Evolutionary conservation across 2,888 invertebrate genomes (phyloP), one percentile per base, ranked within the genome.

Genomic region (Cerceris rybyensis): DNA sequence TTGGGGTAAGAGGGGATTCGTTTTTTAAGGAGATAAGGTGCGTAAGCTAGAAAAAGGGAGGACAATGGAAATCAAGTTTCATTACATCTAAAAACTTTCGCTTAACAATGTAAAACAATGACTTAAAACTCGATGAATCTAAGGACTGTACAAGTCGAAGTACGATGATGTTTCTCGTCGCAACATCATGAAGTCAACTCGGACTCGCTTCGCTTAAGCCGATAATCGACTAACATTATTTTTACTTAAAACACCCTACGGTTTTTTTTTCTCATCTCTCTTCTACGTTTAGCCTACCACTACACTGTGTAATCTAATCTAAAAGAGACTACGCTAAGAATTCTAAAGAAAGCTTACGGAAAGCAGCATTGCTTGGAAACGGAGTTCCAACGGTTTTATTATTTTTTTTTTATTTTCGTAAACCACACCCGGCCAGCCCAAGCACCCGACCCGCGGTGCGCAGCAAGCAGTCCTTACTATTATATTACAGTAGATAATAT

Each of bases 71-170:
- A 80, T 64, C 67, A 78, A 82, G 67, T 83, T 79, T 79, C 74
- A 57, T 85, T 82, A 84, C 72, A 82, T 66, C 85, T 86, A 85
- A 74, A 77, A 79, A 77, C 71, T 74, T 70, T 82, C 66, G 70
- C 82, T 88, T 89, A 90, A 90, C 88, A 89, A 90, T 90, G 86
- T 89, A 89, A 91, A 90, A 90, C 90, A 90, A 91, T 89, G 89
- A 90, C 90, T 89, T 89, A 89, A 90, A 88, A 87, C 88, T 88
- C 89, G 86, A 83, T 85, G 87, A 88, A 87, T 67, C 87, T 86
- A 88, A 89, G 85, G 88, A 89, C 90, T 91, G 90, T 91, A 90
- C 90, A 91, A 90, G 88, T 90, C 89, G 88, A 88, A 90, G 88
- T 90, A 89, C 86, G 87, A 87, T 86, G 88, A 88, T 84, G 88